Conservation (phyloP, 2,797 vertebrate species). For the Tarsius wallacei region DNA sequence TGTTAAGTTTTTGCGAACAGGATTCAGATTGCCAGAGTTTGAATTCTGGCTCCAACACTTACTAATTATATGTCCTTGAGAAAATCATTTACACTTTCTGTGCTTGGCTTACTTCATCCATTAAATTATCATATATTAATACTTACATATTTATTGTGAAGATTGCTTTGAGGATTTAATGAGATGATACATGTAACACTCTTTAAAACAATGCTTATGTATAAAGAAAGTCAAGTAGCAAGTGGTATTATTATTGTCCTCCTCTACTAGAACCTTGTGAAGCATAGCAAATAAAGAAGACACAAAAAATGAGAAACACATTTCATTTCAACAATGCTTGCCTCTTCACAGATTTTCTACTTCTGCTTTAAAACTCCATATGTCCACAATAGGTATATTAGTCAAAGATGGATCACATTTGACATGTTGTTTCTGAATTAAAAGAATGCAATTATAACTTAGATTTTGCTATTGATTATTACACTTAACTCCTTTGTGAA, state of each 20-base stretch:
- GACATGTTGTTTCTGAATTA: not conserved
- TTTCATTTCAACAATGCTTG: not conserved
- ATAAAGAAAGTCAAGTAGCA: not conserved
- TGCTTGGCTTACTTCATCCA: not conserved
- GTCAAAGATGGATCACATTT: not conserved
- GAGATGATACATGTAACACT: not conserved
- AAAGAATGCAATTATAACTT: not conserved
- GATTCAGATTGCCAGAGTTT: not conserved
- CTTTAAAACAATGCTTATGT: not conserved
- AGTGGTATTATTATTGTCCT: not conserved
- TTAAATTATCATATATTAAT: not conserved
- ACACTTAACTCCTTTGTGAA: not conserved
- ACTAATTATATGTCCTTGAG: not conserved
- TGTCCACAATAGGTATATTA: not conserved
- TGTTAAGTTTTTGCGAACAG: not conserved
- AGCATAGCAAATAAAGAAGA: not conserved
- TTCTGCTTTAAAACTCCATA: not conserved
- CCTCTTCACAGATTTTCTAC: not conserved
- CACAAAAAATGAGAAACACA: not conserved
- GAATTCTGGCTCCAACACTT: not conserved
- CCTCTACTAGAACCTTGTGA: not conserved
- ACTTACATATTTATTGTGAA: not conserved
- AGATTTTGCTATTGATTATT: not conserved
- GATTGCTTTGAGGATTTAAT: not conserved
- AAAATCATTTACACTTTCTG: constrained; percentile 3